phyloP scores from a whole-genome alignment of 2,113 vertebrate genomes.

The Seriola quinqueradiata region DNA sequence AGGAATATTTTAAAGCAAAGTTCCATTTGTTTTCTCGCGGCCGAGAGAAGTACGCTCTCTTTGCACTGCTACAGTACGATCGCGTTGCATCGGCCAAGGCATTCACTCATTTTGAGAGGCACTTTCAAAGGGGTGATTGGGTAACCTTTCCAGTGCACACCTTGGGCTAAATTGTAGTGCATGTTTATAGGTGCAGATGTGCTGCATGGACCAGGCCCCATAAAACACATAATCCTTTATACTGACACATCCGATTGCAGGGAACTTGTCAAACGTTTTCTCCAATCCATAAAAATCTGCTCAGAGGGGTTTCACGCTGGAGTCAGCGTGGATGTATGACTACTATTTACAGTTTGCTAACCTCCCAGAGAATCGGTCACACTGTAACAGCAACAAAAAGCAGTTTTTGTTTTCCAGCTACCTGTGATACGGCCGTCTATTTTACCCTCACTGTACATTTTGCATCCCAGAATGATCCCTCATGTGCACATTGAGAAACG shows the following conservation, averaged over 20 bases:
- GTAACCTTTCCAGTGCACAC: conserved; percentile 74
- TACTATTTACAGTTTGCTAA: conserved; percentile 73
- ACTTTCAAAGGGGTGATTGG: conserved; percentile 69
- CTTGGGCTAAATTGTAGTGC: conserved; percentile 79
- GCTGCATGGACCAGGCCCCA: conserved; percentile 54
- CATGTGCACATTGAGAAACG: neutral
- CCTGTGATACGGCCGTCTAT: conserved; percentile 5
- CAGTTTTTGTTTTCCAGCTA: conserved; percentile 8
- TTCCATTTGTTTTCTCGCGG: conserved; percentile 27
- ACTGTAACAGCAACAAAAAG: conserved; percentile 28
- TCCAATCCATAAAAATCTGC: conserved; percentile 77
- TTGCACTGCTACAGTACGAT: conserved; percentile 10
- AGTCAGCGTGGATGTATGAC: conserved; percentile 73
- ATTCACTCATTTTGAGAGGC: conserved; percentile 70
- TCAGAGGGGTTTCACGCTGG: conserved; percentile 65
- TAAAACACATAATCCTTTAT: conserved; percentile 81
- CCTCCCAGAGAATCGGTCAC: conserved; percentile 57
- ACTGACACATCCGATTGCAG: conserved; percentile 73
- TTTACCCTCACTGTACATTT: conserved; percentile 5
- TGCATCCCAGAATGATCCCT: neutral
- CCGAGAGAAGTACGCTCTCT: conserved; percentile 12
- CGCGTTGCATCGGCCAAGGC: conserved; percentile 29
- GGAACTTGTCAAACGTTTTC: conserved; percentile 72
- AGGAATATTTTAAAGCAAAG: conserved; percentile 28
- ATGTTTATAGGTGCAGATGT: conserved; percentile 76